phyloP scores from a whole-genome alignment of 2,888 invertebrate species.

The Dasysyrphus albostriatus region DNA sequence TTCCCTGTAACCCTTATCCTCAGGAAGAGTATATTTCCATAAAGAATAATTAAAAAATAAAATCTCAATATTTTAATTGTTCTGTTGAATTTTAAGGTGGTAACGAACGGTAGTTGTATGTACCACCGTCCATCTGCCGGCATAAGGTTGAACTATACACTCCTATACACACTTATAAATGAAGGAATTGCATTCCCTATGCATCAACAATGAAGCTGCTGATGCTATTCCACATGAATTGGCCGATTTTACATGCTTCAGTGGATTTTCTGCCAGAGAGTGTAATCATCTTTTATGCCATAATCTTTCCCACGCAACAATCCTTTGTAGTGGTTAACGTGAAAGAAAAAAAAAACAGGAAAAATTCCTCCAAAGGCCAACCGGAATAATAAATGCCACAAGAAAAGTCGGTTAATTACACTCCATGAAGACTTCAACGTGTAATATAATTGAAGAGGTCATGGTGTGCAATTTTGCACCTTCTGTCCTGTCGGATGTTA shows the following conservation, averaged over 20 bases:
- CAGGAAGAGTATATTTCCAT: constrained; percentile 5
- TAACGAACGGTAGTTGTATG: background rate
- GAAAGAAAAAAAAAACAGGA: constrained; percentile 8
- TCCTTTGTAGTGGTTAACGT: constrained; percentile 34
- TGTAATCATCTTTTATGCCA: constrained; percentile 47
- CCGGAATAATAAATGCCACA: constrained; percentile 49
- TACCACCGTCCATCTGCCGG: background rate
- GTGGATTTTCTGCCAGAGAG: constrained; percentile 11
- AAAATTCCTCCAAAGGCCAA: constrained; percentile 32
- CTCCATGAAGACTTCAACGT: constrained; percentile 53
- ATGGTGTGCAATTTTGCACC: constrained; percentile 73
- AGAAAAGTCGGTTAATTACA: constrained; percentile 72
- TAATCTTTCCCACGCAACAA: constrained; percentile 62
- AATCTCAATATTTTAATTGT: constrained; percentile 49
- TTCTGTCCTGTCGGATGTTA: constrained; percentile 48
- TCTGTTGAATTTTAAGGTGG: constrained; percentile 27
- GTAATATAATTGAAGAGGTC: constrained; percentile 63
- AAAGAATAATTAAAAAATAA: constrained; percentile 51
- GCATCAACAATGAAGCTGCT: constrained; percentile 55
- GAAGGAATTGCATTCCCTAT: background rate
- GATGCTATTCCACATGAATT: constrained; percentile 57
- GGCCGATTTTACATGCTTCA: constrained; percentile 43
- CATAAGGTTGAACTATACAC: background rate
- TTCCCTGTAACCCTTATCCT: constrained; percentile 8
- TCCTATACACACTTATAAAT: too few species aligned